Base-by-base conservation (phyloP, 2,888 invertebrate species). In the Cephalotes varians region DNA sequence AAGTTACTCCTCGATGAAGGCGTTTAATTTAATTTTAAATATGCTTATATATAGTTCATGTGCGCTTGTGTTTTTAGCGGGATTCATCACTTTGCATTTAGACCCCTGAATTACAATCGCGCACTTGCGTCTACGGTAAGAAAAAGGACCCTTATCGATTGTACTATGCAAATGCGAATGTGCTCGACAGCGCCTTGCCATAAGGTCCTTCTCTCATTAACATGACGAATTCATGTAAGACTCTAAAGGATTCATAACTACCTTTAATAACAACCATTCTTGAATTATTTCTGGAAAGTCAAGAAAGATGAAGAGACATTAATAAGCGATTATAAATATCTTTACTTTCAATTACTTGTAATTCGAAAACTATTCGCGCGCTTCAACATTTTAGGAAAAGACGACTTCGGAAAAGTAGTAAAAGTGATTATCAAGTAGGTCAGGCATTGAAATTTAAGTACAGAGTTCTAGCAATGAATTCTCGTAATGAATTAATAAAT, bases 131-230 rank as follows among this genome's bases (percentile, higher is more conserved):
- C 18, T 44, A 15, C 44, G 44, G 2, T 56, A 69, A 79, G 77
- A 79, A 79, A 76, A 74, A 67, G 54, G 69, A 56, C 56, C n/a
- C 40, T 79, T 44, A 79, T 69, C 47, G 77, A 79, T 79, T 79
- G 77, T 69, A 44, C 77, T 79, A 79, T 79, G 77, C 77, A 79
- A 79, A 79, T 79, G 77, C 6, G 77, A 69, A 56, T 79, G 56
- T 79, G 77, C 69, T 69, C 77, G 77, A 79, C 77, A 79, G 34
- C 44, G 54, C 18, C 56, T 44, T 67, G 51, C 56, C 67, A 25
- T 58, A 79, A 69, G 34, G 69, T 34, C 25, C 56, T 44, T 67
- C 54, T 79, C 69, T 79, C 77, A 69, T 79, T 79, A 79, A 79
- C 69, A 79, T 69, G 77, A 69, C 67, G 31, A 56, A 79, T 56